phyloP scores from a whole-genome alignment of 2,113 vertebrate genomes.

The Sorex fumeus region DNA sequence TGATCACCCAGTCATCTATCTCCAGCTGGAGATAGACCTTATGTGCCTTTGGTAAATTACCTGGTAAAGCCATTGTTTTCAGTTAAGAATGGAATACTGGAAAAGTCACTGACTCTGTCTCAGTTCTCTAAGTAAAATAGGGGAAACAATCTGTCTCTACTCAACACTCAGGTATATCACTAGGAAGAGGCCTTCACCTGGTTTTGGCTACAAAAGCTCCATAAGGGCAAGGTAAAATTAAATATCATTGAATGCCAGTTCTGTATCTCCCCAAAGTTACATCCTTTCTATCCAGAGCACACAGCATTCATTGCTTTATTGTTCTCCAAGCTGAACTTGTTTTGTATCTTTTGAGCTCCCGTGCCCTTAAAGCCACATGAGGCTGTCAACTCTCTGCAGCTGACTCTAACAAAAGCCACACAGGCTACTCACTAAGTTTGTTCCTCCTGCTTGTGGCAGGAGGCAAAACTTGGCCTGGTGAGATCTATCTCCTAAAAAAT shows the following conservation, averaged over 20 bases:
- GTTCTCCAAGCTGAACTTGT: slow-evolving; percentile 58
- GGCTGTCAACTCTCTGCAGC: slow-evolving; percentile 70
- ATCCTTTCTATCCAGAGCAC: background rate
- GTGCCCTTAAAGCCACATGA: slow-evolving; percentile 67
- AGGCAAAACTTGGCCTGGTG: slow-evolving; percentile 55
- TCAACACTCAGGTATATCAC: slow-evolving; percentile 27
- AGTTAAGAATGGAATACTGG: slow-evolving; percentile 3
- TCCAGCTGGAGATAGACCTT: background rate
- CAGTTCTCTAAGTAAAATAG: slow-evolving; percentile 28
- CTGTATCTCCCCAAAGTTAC: slow-evolving; percentile 40
- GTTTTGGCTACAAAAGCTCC: slow-evolving; percentile 55
- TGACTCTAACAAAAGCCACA: slow-evolving; percentile 77
- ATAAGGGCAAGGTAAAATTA: background rate
- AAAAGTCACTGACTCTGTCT: slow-evolving; percentile 33
- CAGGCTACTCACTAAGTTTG: slow-evolving; percentile 41
- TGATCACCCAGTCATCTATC: slow-evolving; percentile 21
- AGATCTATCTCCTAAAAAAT: slow-evolving; percentile 63
- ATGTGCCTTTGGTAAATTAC: slow-evolving; percentile 32
- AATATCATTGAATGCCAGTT: slow-evolving; percentile 43
- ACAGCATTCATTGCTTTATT: background rate
- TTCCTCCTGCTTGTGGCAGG: slow-evolving; percentile 16
- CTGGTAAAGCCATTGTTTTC: slow-evolving; percentile 32
- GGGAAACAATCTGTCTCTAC: slow-evolving; percentile 7
- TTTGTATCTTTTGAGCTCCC: slow-evolving; percentile 63
- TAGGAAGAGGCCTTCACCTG: slow-evolving; percentile 37